A percentile compares a stretch with the other conserved stretches of the same genome.
These are phyloP conservation scores for Idris sp. DNA, from an alignment of 1,140 invertebrate genomes.

Conservation along the genomic window DNA sequence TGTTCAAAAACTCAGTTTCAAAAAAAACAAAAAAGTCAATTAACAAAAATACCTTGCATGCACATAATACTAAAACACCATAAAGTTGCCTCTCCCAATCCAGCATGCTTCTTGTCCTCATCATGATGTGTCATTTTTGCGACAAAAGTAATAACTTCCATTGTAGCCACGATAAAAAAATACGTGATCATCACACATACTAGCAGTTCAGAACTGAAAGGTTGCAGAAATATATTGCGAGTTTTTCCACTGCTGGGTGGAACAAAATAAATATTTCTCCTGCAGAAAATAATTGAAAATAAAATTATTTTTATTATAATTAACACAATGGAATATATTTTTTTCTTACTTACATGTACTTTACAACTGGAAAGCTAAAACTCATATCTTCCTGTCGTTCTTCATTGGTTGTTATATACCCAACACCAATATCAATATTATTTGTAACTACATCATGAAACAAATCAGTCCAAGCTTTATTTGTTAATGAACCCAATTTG, in stretches of 20 bases:
- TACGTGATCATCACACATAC: conserved; percentile 78
- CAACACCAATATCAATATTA: conserved; percentile 80
- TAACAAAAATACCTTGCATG: conserved; percentile 83
- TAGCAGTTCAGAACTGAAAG: conserved; percentile 80
- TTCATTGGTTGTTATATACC: conserved; percentile 79
- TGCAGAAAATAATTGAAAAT: too few species aligned
- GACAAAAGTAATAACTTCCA: conserved; percentile 77
- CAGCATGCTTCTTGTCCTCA: conserved; percentile 69
- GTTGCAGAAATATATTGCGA: conserved; percentile 81
- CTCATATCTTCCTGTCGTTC: conserved; percentile 79
- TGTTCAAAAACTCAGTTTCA: too few species aligned
- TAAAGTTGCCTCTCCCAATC: conserved; percentile 78
- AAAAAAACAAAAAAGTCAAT: too few species aligned
- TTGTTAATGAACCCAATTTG: conserved; percentile 79
- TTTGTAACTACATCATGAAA: conserved; percentile 79
- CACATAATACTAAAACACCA: conserved; percentile 82
- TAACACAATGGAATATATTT: too few species aligned
- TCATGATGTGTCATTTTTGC: conserved; percentile 66
- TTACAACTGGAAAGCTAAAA: conserved; percentile 81
- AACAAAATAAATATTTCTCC: conserved; percentile 82
- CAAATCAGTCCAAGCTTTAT: conserved; percentile 81
- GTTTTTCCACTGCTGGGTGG: conserved; percentile 80
- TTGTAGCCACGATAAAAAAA: conserved; percentile 75
- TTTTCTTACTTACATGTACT: conserved; percentile 80
- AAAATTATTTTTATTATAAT: too few species aligned